These are phyloP conservation scores for Centropyge bicolor DNA, from an alignment of 2,797 vertebrate genomes.

Conservation along the genomic window DNA sequence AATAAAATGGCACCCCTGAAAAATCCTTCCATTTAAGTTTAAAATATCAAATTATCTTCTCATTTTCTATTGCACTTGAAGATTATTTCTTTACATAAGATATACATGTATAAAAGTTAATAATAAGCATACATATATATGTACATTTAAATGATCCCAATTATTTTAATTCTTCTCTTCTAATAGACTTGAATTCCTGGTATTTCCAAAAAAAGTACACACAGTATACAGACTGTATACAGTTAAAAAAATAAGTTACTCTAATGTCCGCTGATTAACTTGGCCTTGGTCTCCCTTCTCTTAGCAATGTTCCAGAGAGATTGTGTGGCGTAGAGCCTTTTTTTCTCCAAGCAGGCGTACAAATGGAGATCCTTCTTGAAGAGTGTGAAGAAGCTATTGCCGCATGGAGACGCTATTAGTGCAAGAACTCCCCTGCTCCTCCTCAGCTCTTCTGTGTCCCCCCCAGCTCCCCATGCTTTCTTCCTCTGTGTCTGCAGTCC, in stretches of 20 bases:
- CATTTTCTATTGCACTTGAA: conserved; percentile 90
- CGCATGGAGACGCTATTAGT: conserved; percentile 79
- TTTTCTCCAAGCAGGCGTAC: conserved; percentile 73
- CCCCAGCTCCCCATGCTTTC: conserved; percentile 56
- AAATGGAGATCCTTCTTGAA: conserved; percentile 68
- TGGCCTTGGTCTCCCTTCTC: conserved; percentile 76
- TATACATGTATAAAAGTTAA: conserved; percentile 85
- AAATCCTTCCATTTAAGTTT: conserved; percentile 79
- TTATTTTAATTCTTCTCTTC: conserved; percentile 78
- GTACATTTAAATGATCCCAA: conserved; percentile 81
- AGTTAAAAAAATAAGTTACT: conserved; percentile 87
- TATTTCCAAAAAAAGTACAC: conserved; percentile 73
- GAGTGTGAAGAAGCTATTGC: conserved; percentile 72
- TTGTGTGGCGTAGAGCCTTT: conserved; percentile 69
- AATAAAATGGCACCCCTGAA: conserved; percentile 79
- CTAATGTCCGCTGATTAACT: conserved; percentile 75
- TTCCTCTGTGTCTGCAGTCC: conserved; percentile 83
- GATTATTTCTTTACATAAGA: conserved; percentile 86
- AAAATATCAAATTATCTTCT: conserved; percentile 82
- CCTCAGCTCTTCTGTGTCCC: conserved; percentile 61
- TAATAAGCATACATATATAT: conserved; percentile 80
- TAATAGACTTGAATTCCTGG: conserved; percentile 77
- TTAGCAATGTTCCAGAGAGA: conserved; percentile 81
- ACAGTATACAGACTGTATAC: conserved; percentile 82
- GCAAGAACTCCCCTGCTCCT: conserved; percentile 79